Evolutionary conservation across 64 coral and sea anemone genomes (phyloP).

Genomic region (Actinia equina): DNA sequence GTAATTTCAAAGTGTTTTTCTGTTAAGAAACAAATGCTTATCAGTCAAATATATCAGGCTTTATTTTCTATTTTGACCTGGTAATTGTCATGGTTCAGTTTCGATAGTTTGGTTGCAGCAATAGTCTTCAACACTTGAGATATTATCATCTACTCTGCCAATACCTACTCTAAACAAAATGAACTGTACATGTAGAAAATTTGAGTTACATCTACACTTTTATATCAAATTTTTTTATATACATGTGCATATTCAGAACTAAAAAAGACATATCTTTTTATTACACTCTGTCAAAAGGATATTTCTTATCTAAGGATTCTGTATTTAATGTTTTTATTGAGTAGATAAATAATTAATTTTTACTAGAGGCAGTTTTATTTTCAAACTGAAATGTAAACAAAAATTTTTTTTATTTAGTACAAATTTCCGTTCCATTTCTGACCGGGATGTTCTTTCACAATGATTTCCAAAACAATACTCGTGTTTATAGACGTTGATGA

Average conservation of each 20-base stretch:
- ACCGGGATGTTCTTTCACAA: neutral
- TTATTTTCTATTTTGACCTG: conserved; percentile 13
- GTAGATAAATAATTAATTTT: neutral
- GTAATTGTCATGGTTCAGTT: conserved; percentile 16
- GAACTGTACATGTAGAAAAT: neutral
- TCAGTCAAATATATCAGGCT: neutral
- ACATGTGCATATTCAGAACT: neutral
- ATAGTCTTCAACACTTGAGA: conserved; percentile 7
- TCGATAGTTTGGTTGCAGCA: conserved; percentile 21
- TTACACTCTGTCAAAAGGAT: neutral
- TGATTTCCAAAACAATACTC: neutral
- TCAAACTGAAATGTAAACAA: neutral
- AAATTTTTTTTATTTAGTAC: neutral
- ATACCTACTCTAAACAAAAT: neutral
- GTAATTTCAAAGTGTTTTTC: neutral
- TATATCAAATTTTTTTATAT: neutral
- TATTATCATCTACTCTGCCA: neutral
- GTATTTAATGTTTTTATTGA: neutral
- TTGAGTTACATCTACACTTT: neutral
- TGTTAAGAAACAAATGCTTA: conserved; percentile 28
- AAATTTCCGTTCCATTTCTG: neutral
- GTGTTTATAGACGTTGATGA: neutral
- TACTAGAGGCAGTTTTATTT: neutral
- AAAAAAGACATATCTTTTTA: neutral
- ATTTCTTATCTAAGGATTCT: neutral